Evolutionary conservation across 2,888 invertebrate genomes (phyloP).

Genomic region (Lottia gigantea): DNA sequence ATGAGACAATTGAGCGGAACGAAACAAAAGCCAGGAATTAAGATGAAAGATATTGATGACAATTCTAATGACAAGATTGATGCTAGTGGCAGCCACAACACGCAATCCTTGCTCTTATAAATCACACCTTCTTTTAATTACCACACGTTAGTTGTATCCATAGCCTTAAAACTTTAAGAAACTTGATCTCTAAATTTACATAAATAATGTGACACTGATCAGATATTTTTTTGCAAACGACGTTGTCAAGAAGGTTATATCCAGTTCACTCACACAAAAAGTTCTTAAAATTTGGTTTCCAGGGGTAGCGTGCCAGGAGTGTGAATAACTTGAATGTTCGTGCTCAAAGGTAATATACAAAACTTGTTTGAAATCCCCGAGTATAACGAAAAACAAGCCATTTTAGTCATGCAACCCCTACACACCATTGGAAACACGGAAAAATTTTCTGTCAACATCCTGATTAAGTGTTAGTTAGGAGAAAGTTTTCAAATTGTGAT

Average conservation of each 20-base stretch:
- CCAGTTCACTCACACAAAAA: too few relatives aligned
- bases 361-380: slow-evolving; percentile 6
- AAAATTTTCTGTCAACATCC: background rate
- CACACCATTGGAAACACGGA: background rate
- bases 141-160: background rate
- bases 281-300: too few relatives aligned
- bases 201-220: too few relatives aligned
- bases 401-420: slow-evolving; percentile 9
- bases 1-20: slow-evolving; percentile 6
- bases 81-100: background rate
- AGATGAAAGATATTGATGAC: slow-evolving; percentile 1
- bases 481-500: slow-evolving; percentile 15
- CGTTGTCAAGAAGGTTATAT: too few relatives aligned
- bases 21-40: slow-evolving; percentile 5
- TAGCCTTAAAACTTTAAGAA: too few relatives aligned
- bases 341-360: slow-evolving; percentile 8
- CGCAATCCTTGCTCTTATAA: background rate
- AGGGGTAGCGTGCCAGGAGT: too few relatives aligned
- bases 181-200: too few relatives aligned
- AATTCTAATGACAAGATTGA: slow-evolving; percentile 4
- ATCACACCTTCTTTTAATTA: background rate
- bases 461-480: slow-evolving; percentile 13
- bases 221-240: too few relatives aligned
- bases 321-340: background rate
- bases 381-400: slow-evolving; percentile 3